Evolutionary conservation across 2,113 vertebrate genomes (phyloP).

Genomic region (Nematolebias whitei): DNA sequence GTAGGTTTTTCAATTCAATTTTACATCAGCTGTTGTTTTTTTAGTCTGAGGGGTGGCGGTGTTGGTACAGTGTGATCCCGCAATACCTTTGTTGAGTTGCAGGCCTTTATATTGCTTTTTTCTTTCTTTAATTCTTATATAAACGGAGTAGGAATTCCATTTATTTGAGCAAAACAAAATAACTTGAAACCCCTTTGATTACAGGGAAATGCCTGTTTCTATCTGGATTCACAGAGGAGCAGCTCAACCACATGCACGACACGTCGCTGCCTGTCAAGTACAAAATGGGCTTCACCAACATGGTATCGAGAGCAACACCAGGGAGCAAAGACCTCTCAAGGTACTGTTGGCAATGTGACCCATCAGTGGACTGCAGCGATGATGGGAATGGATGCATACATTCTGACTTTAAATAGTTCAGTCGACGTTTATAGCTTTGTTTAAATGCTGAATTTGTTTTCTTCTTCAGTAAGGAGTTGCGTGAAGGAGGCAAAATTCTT

Average conservation of each 20-base stretch:
- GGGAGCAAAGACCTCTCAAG: constrained; percentile 97
- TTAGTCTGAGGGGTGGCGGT: no score
- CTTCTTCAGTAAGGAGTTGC: constrained; percentile 91
- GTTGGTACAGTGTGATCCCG: no score
- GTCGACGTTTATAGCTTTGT: neutral
- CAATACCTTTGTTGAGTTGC: no score
- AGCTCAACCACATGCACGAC: constrained; percentile 92
- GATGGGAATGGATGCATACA: neutral
- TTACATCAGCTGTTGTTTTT: no score
- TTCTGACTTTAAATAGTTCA: neutral
- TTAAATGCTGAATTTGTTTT: neutral
- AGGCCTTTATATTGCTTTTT: no score
- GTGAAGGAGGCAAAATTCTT: constrained; percentile 96
- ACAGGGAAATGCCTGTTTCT: constrained; percentile 98
- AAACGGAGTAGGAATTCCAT: no score
- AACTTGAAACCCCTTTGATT: constrained; percentile 3
- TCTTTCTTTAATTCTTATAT: no score
- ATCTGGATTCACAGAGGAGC: constrained; percentile 93
- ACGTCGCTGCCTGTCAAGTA: constrained; percentile 90
- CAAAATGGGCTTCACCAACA: constrained; percentile 98
- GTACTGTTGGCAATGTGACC: no score
- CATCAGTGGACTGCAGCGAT: neutral
- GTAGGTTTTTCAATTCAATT: no score
- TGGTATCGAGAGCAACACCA: constrained; percentile 96
- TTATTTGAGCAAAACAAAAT: neutral